phyloP scores from a whole-genome alignment of 2,113 vertebrate genomes.

The Lepus europaeus region DNA sequence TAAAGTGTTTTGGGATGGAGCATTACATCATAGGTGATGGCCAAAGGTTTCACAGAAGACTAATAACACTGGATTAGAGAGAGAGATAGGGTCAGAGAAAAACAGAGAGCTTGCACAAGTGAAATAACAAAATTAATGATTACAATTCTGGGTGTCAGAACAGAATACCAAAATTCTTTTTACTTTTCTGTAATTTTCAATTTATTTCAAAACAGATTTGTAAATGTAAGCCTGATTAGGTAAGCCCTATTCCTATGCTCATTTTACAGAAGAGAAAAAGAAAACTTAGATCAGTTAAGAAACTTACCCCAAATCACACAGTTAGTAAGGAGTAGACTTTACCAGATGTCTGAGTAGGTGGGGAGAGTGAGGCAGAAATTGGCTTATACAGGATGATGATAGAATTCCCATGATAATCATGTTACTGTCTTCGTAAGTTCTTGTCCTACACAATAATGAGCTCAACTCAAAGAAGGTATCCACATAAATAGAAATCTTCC shows the following conservation, averaged over 20 bases:
- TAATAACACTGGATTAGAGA: not conserved
- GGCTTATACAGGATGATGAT: not conserved
- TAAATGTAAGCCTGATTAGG: not conserved
- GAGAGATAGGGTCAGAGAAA: not conserved
- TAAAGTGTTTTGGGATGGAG: not conserved
- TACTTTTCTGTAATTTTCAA: not conserved
- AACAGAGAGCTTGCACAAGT: not conserved
- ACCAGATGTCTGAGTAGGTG: slow-evolving; percentile 11
- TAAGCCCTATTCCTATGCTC: not conserved
- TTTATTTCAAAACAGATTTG: slow-evolving; percentile 29
- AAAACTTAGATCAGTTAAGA: not conserved
- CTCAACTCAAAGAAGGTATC: slow-evolving; percentile 37
- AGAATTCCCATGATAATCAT: slow-evolving; percentile 5
- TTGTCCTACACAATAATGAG: slow-evolving; percentile 40
- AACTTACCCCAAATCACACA: not conserved
- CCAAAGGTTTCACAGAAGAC: slow-evolving; percentile 14
- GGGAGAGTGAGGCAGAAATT: not conserved
- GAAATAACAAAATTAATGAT: not conserved
- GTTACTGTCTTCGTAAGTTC: not conserved
- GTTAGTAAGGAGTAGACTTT: not conserved
- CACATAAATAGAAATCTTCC: slow-evolving; percentile 58
- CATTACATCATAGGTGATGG: not conserved
- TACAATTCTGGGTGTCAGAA: not conserved
- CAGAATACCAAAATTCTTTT: not conserved
- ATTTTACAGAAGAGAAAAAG: slow-evolving; percentile 32